These are phyloP conservation scores for Lethenteron reissneri DNA, from an alignment of 2,113 vertebrate species.

Conservation along the genomic window DNA sequence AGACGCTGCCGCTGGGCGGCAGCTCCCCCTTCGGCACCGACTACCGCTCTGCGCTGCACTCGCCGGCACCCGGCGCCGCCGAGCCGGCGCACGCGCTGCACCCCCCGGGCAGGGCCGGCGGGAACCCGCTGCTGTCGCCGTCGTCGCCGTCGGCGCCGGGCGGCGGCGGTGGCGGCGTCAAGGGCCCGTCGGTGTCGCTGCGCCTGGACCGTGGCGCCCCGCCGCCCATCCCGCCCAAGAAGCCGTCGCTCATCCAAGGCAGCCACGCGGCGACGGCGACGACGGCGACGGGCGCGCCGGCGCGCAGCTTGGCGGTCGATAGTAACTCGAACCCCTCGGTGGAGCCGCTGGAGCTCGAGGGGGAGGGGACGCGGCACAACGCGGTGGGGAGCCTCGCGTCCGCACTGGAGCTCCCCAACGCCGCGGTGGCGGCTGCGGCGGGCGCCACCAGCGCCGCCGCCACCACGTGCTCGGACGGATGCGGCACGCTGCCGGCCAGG, in stretches of 20 bases:
- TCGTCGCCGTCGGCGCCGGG: conserved; percentile 21
- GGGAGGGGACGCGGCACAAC: too few species aligned
- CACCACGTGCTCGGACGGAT: too few species aligned
- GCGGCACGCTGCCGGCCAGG: too few species aligned
- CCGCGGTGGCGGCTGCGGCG: too few species aligned
- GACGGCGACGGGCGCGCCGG: too few species aligned
- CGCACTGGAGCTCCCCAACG: too few species aligned
- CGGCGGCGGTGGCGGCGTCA: conserved; percentile 32
- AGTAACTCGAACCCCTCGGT: too few species aligned
- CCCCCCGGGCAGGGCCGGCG: conserved; percentile 24
- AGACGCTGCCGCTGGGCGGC: conserved; percentile 28
- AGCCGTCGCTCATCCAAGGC: conserved; percentile 21
- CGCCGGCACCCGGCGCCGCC: conserved; percentile 18
- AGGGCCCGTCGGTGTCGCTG: conserved; percentile 19
- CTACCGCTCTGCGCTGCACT: conserved; percentile 43
- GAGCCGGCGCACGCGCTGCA: conserved; percentile 34
- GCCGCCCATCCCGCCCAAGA: conserved; percentile 85
- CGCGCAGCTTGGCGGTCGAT: too few species aligned
- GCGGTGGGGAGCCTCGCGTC: too few species aligned
- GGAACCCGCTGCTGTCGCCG: conserved; percentile 32
- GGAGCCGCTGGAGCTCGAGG: too few species aligned
- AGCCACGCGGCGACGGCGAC: too few species aligned
- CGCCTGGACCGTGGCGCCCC: conserved; percentile 49
- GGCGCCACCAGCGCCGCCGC: too few species aligned
- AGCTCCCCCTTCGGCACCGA: conserved; percentile 83